Percentiles rank a stretch among this genome's conserved stretches.
These are phyloP conservation scores for Anoura caudifer DNA, from an alignment of 2,113 vertebrate species.

Conservation along the genomic window DNA sequence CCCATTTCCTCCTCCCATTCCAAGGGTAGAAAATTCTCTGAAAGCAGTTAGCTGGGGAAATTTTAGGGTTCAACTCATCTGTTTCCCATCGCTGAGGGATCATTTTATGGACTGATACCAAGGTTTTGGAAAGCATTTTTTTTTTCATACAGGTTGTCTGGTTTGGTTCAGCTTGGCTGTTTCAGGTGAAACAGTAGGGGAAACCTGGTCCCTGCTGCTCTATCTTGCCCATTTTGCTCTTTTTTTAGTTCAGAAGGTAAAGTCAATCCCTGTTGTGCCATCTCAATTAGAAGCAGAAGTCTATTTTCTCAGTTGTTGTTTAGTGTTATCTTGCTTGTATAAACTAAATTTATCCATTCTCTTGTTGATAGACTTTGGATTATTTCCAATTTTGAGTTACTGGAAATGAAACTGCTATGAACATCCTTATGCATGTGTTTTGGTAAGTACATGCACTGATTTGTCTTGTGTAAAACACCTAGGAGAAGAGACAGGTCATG, in stretches of 20 bases:
- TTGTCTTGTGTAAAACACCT: background rate
- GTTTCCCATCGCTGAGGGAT: background rate
- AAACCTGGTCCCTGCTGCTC: background rate
- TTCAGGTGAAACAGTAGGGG: background rate
- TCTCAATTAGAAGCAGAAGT: background rate
- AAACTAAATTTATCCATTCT: background rate
- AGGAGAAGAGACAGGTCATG: background rate
- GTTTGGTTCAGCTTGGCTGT: background rate
- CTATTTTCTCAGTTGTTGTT: background rate
- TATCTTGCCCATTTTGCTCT: background rate
- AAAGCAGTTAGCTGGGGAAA: background rate
- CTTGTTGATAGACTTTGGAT: background rate
- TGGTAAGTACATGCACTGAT: background rate
- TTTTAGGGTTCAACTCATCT: background rate
- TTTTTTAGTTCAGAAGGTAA: background rate
- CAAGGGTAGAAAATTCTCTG: background rate
- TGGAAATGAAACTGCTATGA: background rate
- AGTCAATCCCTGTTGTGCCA: background rate
- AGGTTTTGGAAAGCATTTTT: background rate
- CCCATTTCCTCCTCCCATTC: background rate
- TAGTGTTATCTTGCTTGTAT: background rate
- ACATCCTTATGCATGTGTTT: background rate
- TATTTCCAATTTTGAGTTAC: background rate
- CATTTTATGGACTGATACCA: background rate
- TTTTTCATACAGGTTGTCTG: background rate